Evolutionary conservation across 2,797 vertebrate species (phyloP), one percentile per base, ranked within the genome.

Genomic region (Rallus crepitans): DNA sequence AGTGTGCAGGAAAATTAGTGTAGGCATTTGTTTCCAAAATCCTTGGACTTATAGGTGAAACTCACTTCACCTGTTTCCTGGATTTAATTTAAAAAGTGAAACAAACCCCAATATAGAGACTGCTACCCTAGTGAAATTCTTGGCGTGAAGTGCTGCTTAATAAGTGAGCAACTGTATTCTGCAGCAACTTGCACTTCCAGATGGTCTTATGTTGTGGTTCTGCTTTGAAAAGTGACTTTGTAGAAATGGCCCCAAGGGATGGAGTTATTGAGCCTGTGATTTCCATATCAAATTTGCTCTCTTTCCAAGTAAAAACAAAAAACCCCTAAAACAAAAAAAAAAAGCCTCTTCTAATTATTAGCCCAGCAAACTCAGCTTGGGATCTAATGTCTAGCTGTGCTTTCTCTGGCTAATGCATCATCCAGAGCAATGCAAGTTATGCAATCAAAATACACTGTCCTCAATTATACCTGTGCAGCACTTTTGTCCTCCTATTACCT

Each of bases 161-260:
- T 88, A 84, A 87, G 73, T 24, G 63, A 94, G 52, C 37, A 66
- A 79, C 56, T 40, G 16, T 52, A 48, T 87, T 87, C 81, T 70
- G 71, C 53, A 92, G 73, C n/a, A 89, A 92, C 53, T 79, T 94
- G 31, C 14, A 8, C 83, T 96, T 95, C 92, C 94, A 95, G 90
- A 92, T 94, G 93, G 86, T 91, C 88, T 92, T 87, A 59, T 16
- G 28, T 52, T 87, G 57, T 87, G 53, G 37, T 81, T 95, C 40
- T 92, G 73, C 88, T 94, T 89, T 89, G 80, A 94, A 93, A 92
- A 92, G 56, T 95, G 88, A 80, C 94, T 95, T 94, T 93, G 68
- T 77, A 93, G 75, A 89, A 95, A 91, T 85, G 24, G 64, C 83
- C 88, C 13, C 60, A 42, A 84, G 91, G 88, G 90, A 93, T 65